phyloP scores from a whole-genome alignment of 2,888 invertebrate species.

The Aethes cnicana region DNA sequence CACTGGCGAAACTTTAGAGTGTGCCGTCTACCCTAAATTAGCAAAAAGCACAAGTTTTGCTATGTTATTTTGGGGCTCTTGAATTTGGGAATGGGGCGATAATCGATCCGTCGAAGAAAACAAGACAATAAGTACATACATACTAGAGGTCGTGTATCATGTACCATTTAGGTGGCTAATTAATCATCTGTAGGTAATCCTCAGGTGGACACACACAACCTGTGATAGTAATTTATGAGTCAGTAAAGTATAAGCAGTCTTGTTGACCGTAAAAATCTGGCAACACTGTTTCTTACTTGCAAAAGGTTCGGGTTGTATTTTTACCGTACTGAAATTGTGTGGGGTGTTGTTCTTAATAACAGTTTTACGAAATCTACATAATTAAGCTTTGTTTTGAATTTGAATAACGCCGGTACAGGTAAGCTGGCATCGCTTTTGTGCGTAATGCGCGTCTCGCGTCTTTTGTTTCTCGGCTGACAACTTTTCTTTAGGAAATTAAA shows the following conservation, averaged over 20 bases:
- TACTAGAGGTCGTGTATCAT: conserved; percentile 13
- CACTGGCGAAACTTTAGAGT: conserved; percentile 20
- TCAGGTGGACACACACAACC: conserved; percentile 21
- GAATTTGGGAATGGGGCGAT: neutral
- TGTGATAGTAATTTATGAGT: conserved; percentile 11
- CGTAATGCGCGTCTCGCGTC: conserved; percentile 19
- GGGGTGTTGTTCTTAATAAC: conserved; percentile 11
- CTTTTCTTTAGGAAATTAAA: conserved; percentile 30
- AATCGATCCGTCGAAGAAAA: neutral
- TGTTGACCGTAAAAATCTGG: neutral
- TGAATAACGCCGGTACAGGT: conserved; percentile 15
- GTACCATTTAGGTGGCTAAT: conserved; percentile 15
- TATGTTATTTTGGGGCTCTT: no score
- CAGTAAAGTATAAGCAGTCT: neutral
- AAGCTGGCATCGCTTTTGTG: conserved; percentile 10
- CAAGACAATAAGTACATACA: conserved; percentile 8
- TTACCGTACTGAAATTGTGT: neutral
- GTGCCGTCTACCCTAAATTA: conserved; percentile 4
- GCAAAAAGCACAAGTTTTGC: conserved; percentile 1
- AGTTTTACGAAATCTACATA: conserved; percentile 18
- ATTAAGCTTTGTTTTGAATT: conserved; percentile 26
- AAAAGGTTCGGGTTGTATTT: neutral
- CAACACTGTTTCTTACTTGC: neutral
- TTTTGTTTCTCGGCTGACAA: conserved; percentile 24
- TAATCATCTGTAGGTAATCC: conserved; percentile 24